Base-by-base conservation (phyloP, 1,140 invertebrate species). In the Lasaia peninsularis region DNA sequence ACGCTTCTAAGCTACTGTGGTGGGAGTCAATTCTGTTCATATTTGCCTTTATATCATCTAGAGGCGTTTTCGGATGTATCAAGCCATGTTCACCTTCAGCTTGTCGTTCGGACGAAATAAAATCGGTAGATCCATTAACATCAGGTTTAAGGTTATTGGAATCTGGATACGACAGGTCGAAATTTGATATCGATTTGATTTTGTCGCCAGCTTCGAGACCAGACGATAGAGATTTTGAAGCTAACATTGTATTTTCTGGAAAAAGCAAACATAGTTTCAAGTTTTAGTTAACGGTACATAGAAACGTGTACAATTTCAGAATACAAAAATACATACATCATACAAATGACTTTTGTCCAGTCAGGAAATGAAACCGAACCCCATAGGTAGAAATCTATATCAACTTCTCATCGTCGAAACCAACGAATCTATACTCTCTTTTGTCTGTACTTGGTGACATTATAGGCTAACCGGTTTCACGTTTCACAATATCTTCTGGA, bases 1-100 rank as follows among this genome's bases (percentile, higher is more conserved):
- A 56, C 0, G 67, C 51, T 16, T 90, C 87, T 16, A 90, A 67
- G 60, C 80, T 89, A 52, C 77, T 80, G 58, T 89, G 89, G 58
- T 90, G 87, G 0, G 86, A 89, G 52, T 89, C 87, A 34, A 90
- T 89, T 51, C 87, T 75, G 33, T 89, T 90, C 63, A 90, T 89
- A 44, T 90, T 90, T 1, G 89, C 89, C 63, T 90, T 90, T 1
- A 88, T 68, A 2, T 89, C 87, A 11, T 89, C 79, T 28, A 63
- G 52, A 1, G 65, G 74, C 0, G 63, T 62, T 11, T 49, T 57
- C 6, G 63, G 59, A 7, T 55, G 61, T 9, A 57, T 60, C 9
- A 63, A 16, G 0, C 62, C 65, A 2, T 69, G 68, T 0, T 51
- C 62, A 1, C 53, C 56, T 16, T 71, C 67, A 2, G 35, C 53